These are phyloP conservation scores for Nephila pilipes DNA, from an alignment of 1,140 invertebrate species.

Conservation along the genomic window DNA sequence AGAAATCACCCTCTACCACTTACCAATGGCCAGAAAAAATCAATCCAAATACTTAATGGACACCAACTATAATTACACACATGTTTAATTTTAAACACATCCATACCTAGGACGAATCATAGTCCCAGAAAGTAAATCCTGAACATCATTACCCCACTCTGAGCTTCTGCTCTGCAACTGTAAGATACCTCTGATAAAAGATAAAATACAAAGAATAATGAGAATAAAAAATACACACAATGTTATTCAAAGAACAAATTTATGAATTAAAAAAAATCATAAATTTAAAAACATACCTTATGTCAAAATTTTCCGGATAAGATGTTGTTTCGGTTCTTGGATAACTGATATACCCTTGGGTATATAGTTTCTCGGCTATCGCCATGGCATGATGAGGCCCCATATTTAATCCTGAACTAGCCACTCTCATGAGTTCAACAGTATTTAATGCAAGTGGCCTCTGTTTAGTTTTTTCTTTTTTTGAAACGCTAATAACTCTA, in stretches of 20 bases:
- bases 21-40: too few relatives aligned
- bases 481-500: constrained; percentile 87
- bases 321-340: constrained; percentile 97
- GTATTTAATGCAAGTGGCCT: constrained; percentile 97
- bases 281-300: constrained; percentile 85
- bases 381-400: constrained; percentile 98
- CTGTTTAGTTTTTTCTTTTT: constrained; percentile 91
- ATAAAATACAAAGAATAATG: neutral
- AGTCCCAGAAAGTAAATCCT: constrained; percentile 83
- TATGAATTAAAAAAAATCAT: neutral
- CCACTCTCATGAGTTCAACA: constrained; percentile 96
- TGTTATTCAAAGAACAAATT: too few relatives aligned
- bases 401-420: constrained; percentile 96
- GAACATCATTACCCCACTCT: constrained; percentile 90
- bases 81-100: too few relatives aligned
- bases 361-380: constrained; percentile 95
- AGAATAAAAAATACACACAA: too few relatives aligned
- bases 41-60: too few relatives aligned
- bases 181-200: constrained; percentile 85
- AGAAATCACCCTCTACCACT: too few relatives aligned
- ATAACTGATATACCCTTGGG: constrained; percentile 96
- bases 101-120: constrained; percentile 87
- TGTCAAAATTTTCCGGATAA: constrained; percentile 97
- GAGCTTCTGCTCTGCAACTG: constrained; percentile 87
- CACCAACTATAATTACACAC: too few relatives aligned